Evolutionary conservation across 1,140 invertebrate genomes (phyloP).

Genomic region (Anastrepha obliqua): DNA sequence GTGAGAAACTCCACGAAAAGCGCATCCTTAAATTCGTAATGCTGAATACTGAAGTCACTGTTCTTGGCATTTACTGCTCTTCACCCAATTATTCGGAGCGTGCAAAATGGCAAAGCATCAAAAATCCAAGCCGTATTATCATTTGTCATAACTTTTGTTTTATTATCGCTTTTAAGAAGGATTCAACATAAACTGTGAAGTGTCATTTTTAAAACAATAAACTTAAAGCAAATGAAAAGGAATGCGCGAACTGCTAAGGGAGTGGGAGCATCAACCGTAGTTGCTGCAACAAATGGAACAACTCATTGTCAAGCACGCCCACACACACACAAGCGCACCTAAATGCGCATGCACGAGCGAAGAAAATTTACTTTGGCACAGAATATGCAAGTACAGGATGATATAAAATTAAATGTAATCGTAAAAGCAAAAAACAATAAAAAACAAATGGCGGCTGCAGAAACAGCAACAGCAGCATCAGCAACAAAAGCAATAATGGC

Average conservation of each 20-base stretch:
- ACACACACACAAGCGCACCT: background rate
- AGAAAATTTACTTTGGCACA: slow-evolving; percentile 5
- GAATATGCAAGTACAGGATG: slow-evolving; percentile 18
- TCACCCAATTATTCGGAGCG: background rate
- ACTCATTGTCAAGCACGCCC: slow-evolving; percentile 4
- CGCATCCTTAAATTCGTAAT: too few relatives aligned
- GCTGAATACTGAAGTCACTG: too few relatives aligned
- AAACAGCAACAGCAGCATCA: background rate
- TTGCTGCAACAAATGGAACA: slow-evolving; percentile 50
- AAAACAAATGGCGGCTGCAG: slow-evolving; percentile 44
- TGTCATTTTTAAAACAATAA: slow-evolving; percentile 53
- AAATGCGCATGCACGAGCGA: background rate
- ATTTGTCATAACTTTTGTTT: slow-evolving; percentile 51
- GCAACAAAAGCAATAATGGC: slow-evolving; percentile 18
- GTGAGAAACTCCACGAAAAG: too few relatives aligned
- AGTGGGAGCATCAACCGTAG: background rate
- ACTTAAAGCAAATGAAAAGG: slow-evolving; percentile 30
- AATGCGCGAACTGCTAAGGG: background rate
- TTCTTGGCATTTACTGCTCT: background rate
- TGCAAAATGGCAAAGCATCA: slow-evolving; percentile 38
- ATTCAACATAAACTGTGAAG: slow-evolving; percentile 45
- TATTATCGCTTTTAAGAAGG: slow-evolving; percentile 3
- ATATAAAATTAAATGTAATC: slow-evolving; percentile 43
- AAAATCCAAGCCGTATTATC: slow-evolving; percentile 6
- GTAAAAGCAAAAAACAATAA: slow-evolving; percentile 24